Conservation (phyloP, 2,888 invertebrate genomes). For the Clostera curtula region DNA sequence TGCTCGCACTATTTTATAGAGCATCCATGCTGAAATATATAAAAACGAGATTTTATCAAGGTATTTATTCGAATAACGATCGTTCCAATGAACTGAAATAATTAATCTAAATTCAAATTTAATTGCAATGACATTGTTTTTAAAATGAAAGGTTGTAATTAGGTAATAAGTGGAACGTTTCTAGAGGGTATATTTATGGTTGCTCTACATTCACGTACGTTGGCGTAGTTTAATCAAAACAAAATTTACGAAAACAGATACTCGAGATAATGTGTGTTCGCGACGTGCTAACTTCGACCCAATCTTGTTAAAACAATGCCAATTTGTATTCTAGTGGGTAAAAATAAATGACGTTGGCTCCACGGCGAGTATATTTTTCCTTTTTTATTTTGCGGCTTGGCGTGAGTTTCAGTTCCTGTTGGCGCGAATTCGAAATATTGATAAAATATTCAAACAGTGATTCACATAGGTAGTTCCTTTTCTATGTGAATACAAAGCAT, state of each 20-base stretch:
- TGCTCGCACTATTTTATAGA: neutral
- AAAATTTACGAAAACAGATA: constrained; percentile 25
- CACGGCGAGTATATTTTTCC: constrained; percentile 26
- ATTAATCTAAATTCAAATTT: too few relatives aligned
- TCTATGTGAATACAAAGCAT: too few relatives aligned
- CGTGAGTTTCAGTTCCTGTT: constrained; percentile 14
- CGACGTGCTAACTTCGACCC: constrained; percentile 26
- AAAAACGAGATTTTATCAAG: too few relatives aligned
- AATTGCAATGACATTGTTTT: too few relatives aligned
- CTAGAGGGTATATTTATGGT: constrained; percentile 3
- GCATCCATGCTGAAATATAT: too few relatives aligned
- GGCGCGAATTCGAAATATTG: constrained; percentile 12
- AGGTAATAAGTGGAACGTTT: constrained; percentile 16
- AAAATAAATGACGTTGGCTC: constrained; percentile 22
- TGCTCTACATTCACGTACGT: constrained; percentile 13
- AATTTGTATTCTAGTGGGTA: constrained; percentile 30
- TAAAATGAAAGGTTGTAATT: too few relatives aligned
- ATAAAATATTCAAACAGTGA: too few relatives aligned
- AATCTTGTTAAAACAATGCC: constrained; percentile 30
- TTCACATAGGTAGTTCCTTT: too few relatives aligned
- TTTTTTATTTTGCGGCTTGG: constrained; percentile 15
- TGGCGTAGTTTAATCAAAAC: constrained; percentile 24
- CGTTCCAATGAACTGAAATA: too few relatives aligned
- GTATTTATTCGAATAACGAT: too few relatives aligned
- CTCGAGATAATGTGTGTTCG: constrained; percentile 26